phyloP scores from a whole-genome alignment of 64 coral and sea anemone species.

The Montipora foliosa region DNA sequence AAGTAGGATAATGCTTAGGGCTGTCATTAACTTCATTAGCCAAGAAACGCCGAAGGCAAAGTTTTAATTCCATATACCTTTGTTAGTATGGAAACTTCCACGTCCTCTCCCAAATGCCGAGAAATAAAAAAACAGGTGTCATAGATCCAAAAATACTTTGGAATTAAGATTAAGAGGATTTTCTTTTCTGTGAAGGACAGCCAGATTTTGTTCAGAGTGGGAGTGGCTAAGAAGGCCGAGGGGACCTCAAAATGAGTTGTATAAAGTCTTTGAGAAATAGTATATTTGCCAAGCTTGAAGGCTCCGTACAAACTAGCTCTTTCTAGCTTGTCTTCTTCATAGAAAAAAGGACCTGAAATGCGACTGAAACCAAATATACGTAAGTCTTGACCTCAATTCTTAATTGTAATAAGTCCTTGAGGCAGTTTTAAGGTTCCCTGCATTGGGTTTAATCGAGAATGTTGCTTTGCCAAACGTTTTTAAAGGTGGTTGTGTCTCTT shows the following conservation, averaged over 20 bases:
- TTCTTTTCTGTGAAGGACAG: not conserved
- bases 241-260: not conserved
- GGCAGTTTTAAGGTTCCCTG: not conserved
- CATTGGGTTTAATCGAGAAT: not conserved
- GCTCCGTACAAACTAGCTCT: too few relatives aligned
- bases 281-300: not conserved
- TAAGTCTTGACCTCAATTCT: not conserved
- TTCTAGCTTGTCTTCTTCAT: not conserved
- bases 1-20: not conserved
- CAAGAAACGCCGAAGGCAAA: not conserved
- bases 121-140: not conserved
- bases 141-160: not conserved
- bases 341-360: not conserved
- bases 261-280: not conserved
- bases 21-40: not conserved
- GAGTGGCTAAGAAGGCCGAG: not conserved
- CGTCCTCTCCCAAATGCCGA: not conserved
- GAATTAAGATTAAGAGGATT: not conserved
- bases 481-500: not conserved
- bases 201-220: not conserved
- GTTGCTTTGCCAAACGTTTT: not conserved
- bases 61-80: not conserved
- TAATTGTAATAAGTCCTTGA: not conserved
- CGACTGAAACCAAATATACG: not conserved
- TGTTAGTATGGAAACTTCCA: not conserved